Base-by-base conservation (phyloP, 2,888 invertebrate species). In the Patella depressa region DNA sequence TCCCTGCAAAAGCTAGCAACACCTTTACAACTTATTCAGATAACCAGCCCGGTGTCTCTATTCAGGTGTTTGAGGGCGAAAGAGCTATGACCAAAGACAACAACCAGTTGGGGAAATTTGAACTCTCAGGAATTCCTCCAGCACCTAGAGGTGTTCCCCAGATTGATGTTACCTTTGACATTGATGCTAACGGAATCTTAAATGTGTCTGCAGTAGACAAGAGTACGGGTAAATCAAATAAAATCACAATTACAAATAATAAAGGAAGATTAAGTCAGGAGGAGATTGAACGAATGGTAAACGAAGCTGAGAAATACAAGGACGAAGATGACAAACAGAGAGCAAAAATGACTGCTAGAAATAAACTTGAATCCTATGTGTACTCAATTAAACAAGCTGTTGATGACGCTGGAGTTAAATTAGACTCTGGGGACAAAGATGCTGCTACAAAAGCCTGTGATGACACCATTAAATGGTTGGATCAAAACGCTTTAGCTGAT, bases 21-120 rank as follows among this genome's bases (percentile, higher is more conserved):
- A 89, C 82, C 0, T 98, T 97, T 89, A 96, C 97, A 2, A 98
- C 97, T 0, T 97, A 97, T 89, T 93, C 96, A 53, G 97, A 98
- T 91, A 97, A 97, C 88, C 97, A 98, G 89, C 87, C 89, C 11
- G 86, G 81, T 11, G 88, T 89, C 15, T 80, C 77, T 69, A 87
- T 88, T 54, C 87, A 87, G 72, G 97, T 97, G 2, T 97, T 95
- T 90, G 97, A 97, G 93, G 97, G 96, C 80, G 97, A 98, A 93
- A 95, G 97, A 86, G 96, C 97, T 75, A 97, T 97, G 97, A 97
- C 97, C 86, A 97, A 96, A 91, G 97, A 97, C 91, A 98, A 98
- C 93, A 97, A 97, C 79, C 73, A 82, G 17, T 80, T 89, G 9
- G 89, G 89, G n/a, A 80, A 76, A 34, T 89, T 89, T 78, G 88